Conservation (phyloP, 2,113 vertebrate genomes). For the Gobius niger region DNA sequence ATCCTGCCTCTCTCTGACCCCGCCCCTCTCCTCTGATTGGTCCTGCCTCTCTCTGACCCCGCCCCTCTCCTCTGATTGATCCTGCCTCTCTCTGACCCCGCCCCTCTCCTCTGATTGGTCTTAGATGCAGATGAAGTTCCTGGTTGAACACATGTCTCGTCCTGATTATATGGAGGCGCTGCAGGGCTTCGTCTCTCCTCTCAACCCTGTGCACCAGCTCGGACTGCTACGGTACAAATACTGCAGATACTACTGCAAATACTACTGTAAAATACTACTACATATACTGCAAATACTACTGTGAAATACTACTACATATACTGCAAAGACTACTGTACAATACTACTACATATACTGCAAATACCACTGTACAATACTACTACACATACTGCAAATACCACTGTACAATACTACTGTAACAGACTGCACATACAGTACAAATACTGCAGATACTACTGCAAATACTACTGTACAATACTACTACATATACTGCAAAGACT, state of each 20-base stretch:
- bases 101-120: constrained; percentile 10
- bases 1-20: neutral
- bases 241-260: neutral
- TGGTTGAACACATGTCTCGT: constrained; percentile 97
- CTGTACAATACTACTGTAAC: no score
- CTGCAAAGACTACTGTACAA: no score
- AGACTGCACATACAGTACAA: no score
- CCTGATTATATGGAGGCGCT: constrained; percentile 98
- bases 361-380: no score
- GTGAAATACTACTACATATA: neutral
- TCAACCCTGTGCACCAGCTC: constrained; percentile 95
- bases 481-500: neutral
- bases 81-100: neutral
- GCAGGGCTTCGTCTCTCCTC: constrained; percentile 94
- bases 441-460: no score
- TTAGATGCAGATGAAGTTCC: constrained; percentile 98
- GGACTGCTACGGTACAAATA: constrained; percentile 84
- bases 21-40: neutral
- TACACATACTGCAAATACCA: no score
- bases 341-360: no score
- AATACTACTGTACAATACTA: no score
- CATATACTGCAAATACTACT: neutral
- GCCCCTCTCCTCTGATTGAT: neutral
- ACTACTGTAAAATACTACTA: neutral
- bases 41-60: constrained; percentile 19